phyloP scores from a whole-genome alignment of 2,888 invertebrate species.

The Tanytarsus gracilentus region DNA sequence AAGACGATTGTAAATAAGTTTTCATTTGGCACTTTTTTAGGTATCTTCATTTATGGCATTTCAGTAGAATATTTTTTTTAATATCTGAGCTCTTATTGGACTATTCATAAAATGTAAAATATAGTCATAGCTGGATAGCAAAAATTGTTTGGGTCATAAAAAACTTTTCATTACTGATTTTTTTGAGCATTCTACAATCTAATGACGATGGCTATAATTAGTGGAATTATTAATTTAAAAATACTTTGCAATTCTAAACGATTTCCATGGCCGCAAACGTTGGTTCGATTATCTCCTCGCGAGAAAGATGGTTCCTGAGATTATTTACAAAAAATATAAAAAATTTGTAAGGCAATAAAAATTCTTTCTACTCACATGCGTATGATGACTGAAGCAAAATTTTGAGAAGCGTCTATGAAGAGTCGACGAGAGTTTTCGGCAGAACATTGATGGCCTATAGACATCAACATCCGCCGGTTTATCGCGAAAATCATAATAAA shows the following conservation, averaged over 20 bases:
- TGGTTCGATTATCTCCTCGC: background rate
- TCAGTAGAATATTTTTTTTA: background rate
- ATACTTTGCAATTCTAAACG: conserved; percentile 7
- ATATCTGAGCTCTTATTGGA: no score
- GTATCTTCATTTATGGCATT: background rate
- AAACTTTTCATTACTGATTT: background rate
- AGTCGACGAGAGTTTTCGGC: background rate
- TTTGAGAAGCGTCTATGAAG: background rate
- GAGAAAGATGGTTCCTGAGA: conserved; percentile 10
- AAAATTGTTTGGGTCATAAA: background rate
- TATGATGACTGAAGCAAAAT: background rate
- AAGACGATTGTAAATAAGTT: conserved; percentile 8
- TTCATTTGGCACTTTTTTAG: conserved; percentile 19
- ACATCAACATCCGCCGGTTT: background rate
- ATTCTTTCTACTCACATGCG: background rate
- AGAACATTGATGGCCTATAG: background rate
- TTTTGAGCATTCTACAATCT: background rate
- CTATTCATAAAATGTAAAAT: background rate
- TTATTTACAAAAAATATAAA: background rate
- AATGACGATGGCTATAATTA: background rate
- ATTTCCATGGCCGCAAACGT: conserved; percentile 8
- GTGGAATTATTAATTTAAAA: background rate
- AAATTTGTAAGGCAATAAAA: background rate
- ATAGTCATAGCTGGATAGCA: background rate
- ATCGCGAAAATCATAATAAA: background rate